Evolutionary conservation across 2,113 vertebrate species (phyloP), one percentile per base, ranked within the genome.

Genomic region (Propithecus coquereli): DNA sequence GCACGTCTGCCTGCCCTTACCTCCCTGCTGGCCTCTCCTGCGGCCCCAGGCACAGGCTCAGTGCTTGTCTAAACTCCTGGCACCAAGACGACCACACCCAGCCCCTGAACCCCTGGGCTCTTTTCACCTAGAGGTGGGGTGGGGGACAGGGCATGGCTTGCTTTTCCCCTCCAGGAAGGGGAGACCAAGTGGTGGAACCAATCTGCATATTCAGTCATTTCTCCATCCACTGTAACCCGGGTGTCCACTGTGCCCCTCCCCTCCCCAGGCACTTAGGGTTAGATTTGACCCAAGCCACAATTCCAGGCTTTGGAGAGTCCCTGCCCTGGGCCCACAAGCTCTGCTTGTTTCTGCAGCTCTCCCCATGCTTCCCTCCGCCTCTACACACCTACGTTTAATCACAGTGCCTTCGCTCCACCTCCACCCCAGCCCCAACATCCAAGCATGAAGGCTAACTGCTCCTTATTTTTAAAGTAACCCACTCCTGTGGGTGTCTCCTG

Each of bases 321-420:
- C 27, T 45, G 14, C 3, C 23, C 30, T 11, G 2, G 43, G 22
- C 45, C 3, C 2, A 3, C 0, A 8, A 47, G 14, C n/a, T 61
- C 27, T 20, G 40, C 57, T 43, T 10, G 9, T 32, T 17, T n/a
- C 54, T 50, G 14, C 3, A 2, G 30, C 37, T 82, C n/a, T 2
- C 7, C 27, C 16, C 34, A 1, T 16, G 14, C 13, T 32, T 65
- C 71, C 74, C 18, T 66, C 23, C 8, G 2, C 43, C 90, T 30
- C 23, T 25, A 50, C 25, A 14, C 9, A 14, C 25, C 20, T 14
- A 25, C 40, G 6, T 16, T 12, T 59, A 74, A 80, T 20, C 30
- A 3, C 2, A 0, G 1, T 0, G 0, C 27, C 43, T 63, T n/a
- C 12, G 47, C 27, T 65, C 57, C 2, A 8, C 10, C 30, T 20